Conservation (phyloP, 2,797 vertebrate species). For the Sandelia bainsii region DNA sequence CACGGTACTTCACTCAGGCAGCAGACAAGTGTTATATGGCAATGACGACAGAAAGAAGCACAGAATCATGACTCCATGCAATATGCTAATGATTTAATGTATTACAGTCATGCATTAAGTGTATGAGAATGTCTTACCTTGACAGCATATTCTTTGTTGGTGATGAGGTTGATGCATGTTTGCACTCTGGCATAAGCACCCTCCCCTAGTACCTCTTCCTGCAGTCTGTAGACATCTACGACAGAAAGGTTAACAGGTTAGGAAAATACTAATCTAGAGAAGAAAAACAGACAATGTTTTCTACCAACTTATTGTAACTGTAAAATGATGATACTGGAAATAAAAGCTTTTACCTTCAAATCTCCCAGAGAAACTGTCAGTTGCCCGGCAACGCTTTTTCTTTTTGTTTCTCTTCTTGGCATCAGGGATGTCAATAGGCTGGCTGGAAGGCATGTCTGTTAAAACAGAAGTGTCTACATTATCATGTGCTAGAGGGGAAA, state of each 20-base stretch:
- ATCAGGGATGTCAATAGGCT: slow-evolving; percentile 97
- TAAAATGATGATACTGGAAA: background rate
- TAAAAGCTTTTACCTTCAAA: slow-evolving; percentile 90
- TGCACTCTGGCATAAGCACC: slow-evolving; percentile 96
- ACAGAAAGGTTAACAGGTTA: slow-evolving; percentile 9
- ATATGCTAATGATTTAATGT: background rate
- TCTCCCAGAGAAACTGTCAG: slow-evolving; percentile 96
- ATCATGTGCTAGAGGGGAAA: slow-evolving; percentile 2
- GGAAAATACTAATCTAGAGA: background rate
- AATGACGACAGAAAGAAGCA: slow-evolving; percentile 1
- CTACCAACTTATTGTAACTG: background rate
- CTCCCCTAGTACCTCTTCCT: slow-evolving; percentile 95
- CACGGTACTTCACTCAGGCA: slow-evolving; percentile 13
- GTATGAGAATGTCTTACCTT: slow-evolving; percentile 84
- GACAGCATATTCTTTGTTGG: slow-evolving; percentile 97
- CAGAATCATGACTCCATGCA: background rate
- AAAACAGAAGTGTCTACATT: slow-evolving; percentile 25
- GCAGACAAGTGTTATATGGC: background rate
- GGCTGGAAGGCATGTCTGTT: slow-evolving; percentile 93
- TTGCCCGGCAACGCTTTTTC: slow-evolving; percentile 97
- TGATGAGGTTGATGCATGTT: slow-evolving; percentile 96
- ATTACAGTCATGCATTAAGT: background rate
- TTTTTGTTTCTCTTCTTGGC: slow-evolving; percentile 98
- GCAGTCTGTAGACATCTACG: slow-evolving; percentile 96
- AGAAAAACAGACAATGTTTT: background rate